Conservation (phyloP, 2,888 invertebrate genomes). For the Hyalella azteca region DNA sequence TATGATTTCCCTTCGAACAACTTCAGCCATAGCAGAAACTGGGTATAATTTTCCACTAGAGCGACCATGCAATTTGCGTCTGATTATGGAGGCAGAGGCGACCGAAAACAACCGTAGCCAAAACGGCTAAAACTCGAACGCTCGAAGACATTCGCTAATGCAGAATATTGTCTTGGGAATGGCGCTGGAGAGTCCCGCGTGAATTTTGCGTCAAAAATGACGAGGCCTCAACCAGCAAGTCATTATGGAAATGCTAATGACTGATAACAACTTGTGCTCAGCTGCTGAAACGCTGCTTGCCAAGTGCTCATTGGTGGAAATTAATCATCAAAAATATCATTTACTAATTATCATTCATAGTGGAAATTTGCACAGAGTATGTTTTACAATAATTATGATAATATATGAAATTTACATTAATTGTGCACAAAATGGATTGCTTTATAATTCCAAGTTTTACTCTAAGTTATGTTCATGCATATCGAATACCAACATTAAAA, state of each 20-base stretch:
- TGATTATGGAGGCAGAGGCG: constrained; percentile 13
- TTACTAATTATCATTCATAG: background rate
- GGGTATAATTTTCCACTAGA: constrained; percentile 31
- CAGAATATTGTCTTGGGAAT: constrained; percentile 13
- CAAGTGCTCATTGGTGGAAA: background rate
- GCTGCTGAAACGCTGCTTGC: background rate
- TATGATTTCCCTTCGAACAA: constrained; percentile 29
- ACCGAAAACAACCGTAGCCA: background rate
- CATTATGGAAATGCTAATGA: background rate
- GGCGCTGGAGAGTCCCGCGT: background rate
- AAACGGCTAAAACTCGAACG: background rate
- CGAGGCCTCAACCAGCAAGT: background rate
- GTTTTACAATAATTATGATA: background rate
- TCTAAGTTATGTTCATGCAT: background rate
- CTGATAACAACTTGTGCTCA: background rate
- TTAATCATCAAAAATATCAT: background rate
- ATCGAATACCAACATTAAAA: no score
- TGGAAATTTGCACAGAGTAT: no score
- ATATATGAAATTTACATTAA: background rate
- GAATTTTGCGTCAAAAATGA: background rate
- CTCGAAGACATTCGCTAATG: constrained; percentile 9
- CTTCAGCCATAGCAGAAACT: constrained; percentile 20
- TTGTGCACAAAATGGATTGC: background rate
- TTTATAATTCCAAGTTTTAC: background rate
- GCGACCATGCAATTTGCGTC: constrained; percentile 20